These are phyloP conservation scores for Hyles lineata DNA, from an alignment of 2,888 invertebrate genomes.

Conservation along the genomic window DNA sequence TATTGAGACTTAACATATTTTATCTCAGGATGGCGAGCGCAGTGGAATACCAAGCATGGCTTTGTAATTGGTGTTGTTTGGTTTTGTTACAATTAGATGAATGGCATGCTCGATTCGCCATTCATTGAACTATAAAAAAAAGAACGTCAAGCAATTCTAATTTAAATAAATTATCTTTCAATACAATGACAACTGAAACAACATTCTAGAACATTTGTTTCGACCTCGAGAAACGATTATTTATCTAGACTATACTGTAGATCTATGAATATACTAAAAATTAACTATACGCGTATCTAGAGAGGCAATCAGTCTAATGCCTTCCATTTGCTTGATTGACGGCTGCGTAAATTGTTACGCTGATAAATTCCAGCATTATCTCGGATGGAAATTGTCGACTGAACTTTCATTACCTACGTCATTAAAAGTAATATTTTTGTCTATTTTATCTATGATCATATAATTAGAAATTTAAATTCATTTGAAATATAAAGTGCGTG, in stretches of 20 bases:
- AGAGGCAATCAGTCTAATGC: conserved; percentile 12
- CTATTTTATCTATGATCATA: too few species aligned
- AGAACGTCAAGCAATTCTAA: not conserved
- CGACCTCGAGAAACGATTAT: conserved; percentile 7
- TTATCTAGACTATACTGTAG: not conserved
- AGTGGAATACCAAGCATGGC: too few species aligned
- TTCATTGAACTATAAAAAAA: too few species aligned
- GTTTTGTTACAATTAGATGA: too few species aligned
- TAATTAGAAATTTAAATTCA: too few species aligned
- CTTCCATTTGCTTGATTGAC: conserved; percentile 15
- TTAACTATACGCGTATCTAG: not conserved
- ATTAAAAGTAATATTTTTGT: not conserved
- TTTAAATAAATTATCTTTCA: not conserved
- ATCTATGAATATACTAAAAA: not conserved
- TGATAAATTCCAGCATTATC: conserved; percentile 23
- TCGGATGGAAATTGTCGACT: not conserved
- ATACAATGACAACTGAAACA: not conserved
- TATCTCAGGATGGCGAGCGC: too few species aligned
- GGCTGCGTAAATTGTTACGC: not conserved
- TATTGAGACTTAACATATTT: too few species aligned
- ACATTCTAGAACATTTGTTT: not conserved
- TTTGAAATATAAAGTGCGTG: too few species aligned
- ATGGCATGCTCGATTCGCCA: too few species aligned
- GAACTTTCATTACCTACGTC: not conserved
- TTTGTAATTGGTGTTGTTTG: too few species aligned